Conservation (phyloP, 1,140 invertebrate species). For the Drosophila malerkotliana region DNA sequence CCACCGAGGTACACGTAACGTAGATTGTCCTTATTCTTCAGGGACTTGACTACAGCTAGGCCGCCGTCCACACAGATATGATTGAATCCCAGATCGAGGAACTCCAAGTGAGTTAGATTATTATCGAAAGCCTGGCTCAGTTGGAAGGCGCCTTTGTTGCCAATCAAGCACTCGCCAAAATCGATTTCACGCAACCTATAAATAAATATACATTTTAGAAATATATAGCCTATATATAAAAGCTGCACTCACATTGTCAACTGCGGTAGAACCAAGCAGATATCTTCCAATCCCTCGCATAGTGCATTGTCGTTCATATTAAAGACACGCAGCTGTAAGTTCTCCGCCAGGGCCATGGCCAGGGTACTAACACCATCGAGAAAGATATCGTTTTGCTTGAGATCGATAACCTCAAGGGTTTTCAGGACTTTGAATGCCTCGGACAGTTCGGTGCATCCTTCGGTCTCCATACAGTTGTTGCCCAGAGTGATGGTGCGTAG, state of each 20-base stretch:
- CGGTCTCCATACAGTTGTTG: background rate
- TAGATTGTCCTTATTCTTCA: background rate
- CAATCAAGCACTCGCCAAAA: background rate
- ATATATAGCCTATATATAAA: background rate
- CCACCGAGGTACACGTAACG: background rate
- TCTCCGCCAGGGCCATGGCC: background rate
- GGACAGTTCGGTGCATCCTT: background rate
- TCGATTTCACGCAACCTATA: background rate
- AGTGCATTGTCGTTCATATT: background rate
- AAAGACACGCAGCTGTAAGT: background rate
- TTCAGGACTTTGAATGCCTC: background rate
- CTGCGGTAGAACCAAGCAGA: background rate
- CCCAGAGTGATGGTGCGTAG: background rate
- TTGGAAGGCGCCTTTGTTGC: background rate
- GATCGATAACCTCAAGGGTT: background rate
- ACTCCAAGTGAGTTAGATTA: background rate
- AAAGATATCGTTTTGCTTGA: background rate
- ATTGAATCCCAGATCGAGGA: conserved; percentile 1
- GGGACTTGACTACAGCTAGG: background rate
- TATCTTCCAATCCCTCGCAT: background rate
- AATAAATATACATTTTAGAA: background rate
- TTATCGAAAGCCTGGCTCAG: background rate
- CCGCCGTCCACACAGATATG: background rate
- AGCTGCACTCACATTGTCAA: background rate
- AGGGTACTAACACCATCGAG: background rate